These are phyloP conservation scores for Zhuqinia jingwanae DNA, from an alignment of 2,888 invertebrate genomes.

Conservation along the genomic window DNA sequence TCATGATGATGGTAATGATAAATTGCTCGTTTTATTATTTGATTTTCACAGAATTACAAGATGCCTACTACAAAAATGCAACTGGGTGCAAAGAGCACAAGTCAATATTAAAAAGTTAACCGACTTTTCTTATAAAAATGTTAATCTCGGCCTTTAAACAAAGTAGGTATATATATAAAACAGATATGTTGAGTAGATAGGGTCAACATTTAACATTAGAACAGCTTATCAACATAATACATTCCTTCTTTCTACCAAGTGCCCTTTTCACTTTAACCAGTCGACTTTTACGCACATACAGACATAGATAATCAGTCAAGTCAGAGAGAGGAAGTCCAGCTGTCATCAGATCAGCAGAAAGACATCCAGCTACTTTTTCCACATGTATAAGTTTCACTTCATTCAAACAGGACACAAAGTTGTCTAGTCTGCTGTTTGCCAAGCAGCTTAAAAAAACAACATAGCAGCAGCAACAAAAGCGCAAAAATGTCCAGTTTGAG, in stretches of 20 bases:
- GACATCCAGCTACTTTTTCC: constrained; percentile 35
- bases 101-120: constrained; percentile 25
- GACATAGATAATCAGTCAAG: constrained; percentile 8
- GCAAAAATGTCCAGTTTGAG: too few relatives aligned
- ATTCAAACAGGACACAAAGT: too few relatives aligned
- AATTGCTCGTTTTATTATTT: constrained; percentile 21
- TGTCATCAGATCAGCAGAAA: constrained; percentile 26
- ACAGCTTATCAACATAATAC: not conserved
- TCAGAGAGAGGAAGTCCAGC: constrained; percentile 47
- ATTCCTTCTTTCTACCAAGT: not conserved
- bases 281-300: not conserved
- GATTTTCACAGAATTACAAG: not conserved
- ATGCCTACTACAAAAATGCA: not conserved
- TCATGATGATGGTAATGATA: constrained; percentile 18
- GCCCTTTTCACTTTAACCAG: not conserved
- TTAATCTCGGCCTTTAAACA: too few relatives aligned
- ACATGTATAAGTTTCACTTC: constrained; percentile 6
- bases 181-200: too few relatives aligned
- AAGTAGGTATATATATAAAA: too few relatives aligned
- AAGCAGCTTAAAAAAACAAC: not conserved
- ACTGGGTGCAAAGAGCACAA: not conserved
- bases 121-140: too few relatives aligned
- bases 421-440: not conserved
- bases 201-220: too few relatives aligned
- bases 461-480: not conserved